A percentile compares a stretch with the other conserved stretches of the same genome.
Evolutionary conservation across 2,888 invertebrate species (phyloP).

Genomic region (Chloroclysta siterata): DNA sequence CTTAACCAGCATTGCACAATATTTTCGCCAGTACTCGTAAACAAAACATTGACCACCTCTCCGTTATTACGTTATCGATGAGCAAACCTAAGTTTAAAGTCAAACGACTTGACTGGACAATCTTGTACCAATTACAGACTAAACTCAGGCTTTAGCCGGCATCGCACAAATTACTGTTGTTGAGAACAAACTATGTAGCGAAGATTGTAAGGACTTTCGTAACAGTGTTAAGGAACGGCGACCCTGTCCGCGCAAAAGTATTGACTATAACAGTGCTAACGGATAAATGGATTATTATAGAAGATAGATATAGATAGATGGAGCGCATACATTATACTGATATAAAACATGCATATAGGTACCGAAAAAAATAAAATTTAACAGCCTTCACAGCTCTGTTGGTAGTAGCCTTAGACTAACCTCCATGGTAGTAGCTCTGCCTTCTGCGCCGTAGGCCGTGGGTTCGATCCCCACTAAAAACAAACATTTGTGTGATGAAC

Average conservation of each 20-base stretch:
- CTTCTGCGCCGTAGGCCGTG: no score
- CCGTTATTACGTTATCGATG: conserved; percentile 6
- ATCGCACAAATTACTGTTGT: conserved; percentile 62
- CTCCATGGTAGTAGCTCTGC: no score
- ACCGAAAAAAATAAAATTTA: no score
- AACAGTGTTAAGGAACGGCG: conserved; percentile 9
- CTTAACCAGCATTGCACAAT: no score
- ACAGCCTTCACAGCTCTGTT: no score
- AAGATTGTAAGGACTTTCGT: conserved; percentile 15
- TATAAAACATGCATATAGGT: no score
- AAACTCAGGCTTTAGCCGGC: conserved; percentile 47
- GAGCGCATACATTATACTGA: no score
- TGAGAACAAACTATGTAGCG: conserved; percentile 35
- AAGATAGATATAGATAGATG: no score
- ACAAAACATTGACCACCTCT: conserved; percentile 17
- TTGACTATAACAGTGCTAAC: neutral
- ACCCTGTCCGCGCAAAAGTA: neutral
- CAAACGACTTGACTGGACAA: conserved; percentile 20
- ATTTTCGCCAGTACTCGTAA: neutral
- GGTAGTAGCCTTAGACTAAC: no score
- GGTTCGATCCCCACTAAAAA: no score
- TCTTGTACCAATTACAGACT: conserved; percentile 51
- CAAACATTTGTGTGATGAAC: no score
- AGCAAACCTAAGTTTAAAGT: conserved; percentile 15
- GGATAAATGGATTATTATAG: no score